These are phyloP conservation scores for Lynx canadensis DNA, from an alignment of 2,113 vertebrate genomes.

Conservation along the genomic window DNA sequence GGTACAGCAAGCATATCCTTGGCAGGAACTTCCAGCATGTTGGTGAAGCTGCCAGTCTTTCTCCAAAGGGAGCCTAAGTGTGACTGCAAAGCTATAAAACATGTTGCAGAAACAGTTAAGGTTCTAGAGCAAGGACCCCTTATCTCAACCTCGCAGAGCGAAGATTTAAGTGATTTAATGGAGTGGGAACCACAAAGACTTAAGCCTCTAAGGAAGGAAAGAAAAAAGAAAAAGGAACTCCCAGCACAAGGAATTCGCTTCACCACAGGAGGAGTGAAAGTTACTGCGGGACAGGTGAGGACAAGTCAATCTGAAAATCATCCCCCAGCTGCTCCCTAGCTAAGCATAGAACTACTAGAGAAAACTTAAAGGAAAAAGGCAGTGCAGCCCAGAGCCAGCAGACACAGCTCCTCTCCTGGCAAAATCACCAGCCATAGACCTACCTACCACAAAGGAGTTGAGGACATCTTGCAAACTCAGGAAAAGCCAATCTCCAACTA, in stretches of 20 bases:
- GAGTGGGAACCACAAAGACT: neutral
- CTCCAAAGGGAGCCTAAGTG: neutral
- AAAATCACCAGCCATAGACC: neutral
- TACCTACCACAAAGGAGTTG: neutral
- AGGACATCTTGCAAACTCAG: neutral
- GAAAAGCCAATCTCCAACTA: neutral
- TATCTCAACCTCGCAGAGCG: neutral
- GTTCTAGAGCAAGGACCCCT: neutral
- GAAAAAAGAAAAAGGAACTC: neutral
- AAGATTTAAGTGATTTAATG: neutral
- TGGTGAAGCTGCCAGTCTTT: neutral
- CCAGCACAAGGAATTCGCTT: neutral
- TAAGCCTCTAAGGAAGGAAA: neutral
- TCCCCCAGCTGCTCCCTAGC: neutral
- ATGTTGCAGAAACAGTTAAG: neutral
- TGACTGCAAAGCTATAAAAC: neutral
- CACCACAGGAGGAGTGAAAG: neutral
- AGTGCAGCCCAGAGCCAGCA: neutral
- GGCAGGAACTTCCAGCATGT: neutral
- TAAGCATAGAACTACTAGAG: neutral
- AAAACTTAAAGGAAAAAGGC: neutral
- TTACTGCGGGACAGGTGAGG: neutral
- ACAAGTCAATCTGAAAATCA: neutral
- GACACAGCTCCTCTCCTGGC: neutral
- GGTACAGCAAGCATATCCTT: neutral